A percentile compares a stretch with the other conserved stretches of the same genome.
These are phyloP conservation scores for Vultur gryphus DNA, from an alignment of 2,797 vertebrate genomes.

Conservation along the genomic window DNA sequence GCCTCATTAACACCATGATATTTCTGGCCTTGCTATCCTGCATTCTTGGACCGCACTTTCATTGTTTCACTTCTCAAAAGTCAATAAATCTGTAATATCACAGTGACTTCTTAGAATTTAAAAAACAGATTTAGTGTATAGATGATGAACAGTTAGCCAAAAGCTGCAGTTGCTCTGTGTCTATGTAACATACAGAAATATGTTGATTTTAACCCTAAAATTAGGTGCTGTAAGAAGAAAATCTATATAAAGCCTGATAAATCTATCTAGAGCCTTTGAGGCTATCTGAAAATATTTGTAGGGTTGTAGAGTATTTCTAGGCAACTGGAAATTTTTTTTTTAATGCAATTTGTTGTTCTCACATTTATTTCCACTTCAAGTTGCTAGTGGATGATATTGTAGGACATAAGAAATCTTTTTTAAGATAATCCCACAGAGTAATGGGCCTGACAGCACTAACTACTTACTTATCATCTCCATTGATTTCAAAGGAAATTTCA, in stretches of 20 bases:
- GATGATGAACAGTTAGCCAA: too few relatives aligned
- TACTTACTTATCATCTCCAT: neutral
- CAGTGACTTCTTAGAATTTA: too few relatives aligned
- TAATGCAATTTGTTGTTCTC: neutral
- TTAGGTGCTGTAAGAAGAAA: neutral
- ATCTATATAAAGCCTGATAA: neutral
- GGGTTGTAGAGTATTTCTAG: neutral
- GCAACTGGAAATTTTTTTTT: neutral
- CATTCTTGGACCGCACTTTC: too few relatives aligned
- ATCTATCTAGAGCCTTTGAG: neutral
- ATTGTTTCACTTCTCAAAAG: too few relatives aligned
- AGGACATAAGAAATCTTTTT: neutral
- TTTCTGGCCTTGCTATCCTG: too few relatives aligned
- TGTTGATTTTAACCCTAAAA: neutral
- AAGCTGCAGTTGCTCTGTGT: too few relatives aligned
- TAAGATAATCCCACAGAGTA: neutral
- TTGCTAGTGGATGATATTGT: neutral
- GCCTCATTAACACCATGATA: too few relatives aligned
- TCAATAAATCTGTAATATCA: too few relatives aligned
- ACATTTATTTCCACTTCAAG: neutral
- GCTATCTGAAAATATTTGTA: neutral
- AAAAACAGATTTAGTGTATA: too few relatives aligned
- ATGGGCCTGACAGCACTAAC: neutral
- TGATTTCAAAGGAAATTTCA: neutral
- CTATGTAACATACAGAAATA: neutral